Percentiles rank a stretch among this genome's conserved stretches.
Evolutionary conservation across 1,140 invertebrate genomes (phyloP).

Genomic region (Trachymyrmex septentrionalis): DNA sequence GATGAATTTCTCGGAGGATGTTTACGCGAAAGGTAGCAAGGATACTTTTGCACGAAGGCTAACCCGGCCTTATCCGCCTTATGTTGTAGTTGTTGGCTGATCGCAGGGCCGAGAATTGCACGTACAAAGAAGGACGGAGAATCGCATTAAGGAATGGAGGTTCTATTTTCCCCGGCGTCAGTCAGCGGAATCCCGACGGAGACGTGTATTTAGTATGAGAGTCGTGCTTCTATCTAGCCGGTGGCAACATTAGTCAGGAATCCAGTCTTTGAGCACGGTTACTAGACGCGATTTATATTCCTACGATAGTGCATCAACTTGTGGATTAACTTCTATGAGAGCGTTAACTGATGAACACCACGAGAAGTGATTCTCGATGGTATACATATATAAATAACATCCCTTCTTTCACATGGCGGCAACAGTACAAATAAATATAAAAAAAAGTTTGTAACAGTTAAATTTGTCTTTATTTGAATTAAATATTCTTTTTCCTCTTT

Average conservation of each 20-base stretch:
- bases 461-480: neutral
- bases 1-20: slow-evolving; percentile 58
- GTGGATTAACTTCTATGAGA: slow-evolving; percentile 58
- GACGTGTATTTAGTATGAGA: slow-evolving; percentile 69
- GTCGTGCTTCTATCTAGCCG: slow-evolving; percentile 55
- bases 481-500: neutral
- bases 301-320: slow-evolving; percentile 64
- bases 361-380: slow-evolving; percentile 1
- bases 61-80: slow-evolving; percentile 20
- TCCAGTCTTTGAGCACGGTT: slow-evolving; percentile 72
- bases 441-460: neutral
- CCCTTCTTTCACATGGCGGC: neutral
- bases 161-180: slow-evolving; percentile 68
- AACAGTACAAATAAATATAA: too few relatives aligned
- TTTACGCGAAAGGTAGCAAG: slow-evolving; percentile 50
- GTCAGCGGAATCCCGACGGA: slow-evolving; percentile 65
- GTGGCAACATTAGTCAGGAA: slow-evolving; percentile 69
- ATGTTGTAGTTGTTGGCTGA: slow-evolving; percentile 32
- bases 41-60: slow-evolving; percentile 53
- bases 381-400: slow-evolving; percentile 8
- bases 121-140: slow-evolving; percentile 56
- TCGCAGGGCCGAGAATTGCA: slow-evolving; percentile 60
- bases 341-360: slow-evolving; percentile 27
- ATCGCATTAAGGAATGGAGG: slow-evolving; percentile 60
- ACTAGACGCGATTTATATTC: slow-evolving; percentile 66